Conservation (phyloP, 2,888 invertebrate species). For the Agrilus mali region DNA sequence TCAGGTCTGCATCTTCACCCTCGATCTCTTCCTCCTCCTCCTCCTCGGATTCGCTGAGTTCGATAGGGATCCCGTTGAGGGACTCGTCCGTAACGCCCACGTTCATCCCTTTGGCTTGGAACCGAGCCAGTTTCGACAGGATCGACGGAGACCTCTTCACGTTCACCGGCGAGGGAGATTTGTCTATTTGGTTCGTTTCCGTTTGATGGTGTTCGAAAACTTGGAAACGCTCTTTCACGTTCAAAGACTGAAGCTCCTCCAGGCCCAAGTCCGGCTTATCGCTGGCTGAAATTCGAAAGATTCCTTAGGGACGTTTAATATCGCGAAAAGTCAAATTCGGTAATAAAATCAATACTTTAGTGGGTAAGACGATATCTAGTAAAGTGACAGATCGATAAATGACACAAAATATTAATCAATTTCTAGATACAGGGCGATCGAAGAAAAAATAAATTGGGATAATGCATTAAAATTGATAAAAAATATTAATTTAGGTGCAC, state of each 20-base stretch:
- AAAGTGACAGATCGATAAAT: no score
- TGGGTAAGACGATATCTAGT: no score
- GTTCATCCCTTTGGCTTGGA: slow-evolving; percentile 74
- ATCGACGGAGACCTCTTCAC: slow-evolving; percentile 62
- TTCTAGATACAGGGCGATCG: no score
- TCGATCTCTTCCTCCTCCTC: slow-evolving; percentile 43
- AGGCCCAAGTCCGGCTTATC: slow-evolving; percentile 77
- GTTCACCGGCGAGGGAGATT: slow-evolving; percentile 38
- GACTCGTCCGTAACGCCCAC: slow-evolving; percentile 66
- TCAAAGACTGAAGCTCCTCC: slow-evolving; percentile 66
- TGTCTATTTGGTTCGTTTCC: slow-evolving; percentile 28
- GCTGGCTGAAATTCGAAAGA: slow-evolving; percentile 47
- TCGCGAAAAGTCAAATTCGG: no score
- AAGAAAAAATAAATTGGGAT: no score
- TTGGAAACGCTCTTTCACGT: slow-evolving; percentile 75
- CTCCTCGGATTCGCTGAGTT: slow-evolving; percentile 55
- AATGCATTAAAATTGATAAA: no score
- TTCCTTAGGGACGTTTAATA: no score
- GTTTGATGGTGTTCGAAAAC: slow-evolving; percentile 58
- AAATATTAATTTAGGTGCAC: no score
- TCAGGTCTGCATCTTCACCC: slow-evolving; percentile 50
- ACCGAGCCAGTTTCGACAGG: slow-evolving; percentile 67
- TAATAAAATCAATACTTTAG: no score
- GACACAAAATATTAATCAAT: no score
- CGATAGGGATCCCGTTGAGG: slow-evolving; percentile 59